Evolutionary conservation across 2,113 vertebrate genomes (phyloP).

Genomic region (Bothrops jararaca): DNA sequence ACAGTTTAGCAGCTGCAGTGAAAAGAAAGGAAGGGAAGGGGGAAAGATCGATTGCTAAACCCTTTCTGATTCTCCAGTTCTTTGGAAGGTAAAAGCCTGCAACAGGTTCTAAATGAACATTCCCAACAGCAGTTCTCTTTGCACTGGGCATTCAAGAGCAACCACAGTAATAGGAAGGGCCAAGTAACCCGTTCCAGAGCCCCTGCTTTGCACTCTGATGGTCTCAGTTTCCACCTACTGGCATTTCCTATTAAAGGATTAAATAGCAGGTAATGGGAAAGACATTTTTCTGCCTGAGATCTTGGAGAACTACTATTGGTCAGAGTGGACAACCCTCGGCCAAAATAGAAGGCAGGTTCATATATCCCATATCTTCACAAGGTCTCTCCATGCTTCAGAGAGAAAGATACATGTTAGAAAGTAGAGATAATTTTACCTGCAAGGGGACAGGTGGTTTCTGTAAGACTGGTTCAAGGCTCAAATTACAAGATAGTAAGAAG

Average conservation of each 20-base stretch:
- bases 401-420: neutral
- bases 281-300: neutral
- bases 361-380: neutral
- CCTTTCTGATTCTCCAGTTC: neutral
- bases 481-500: neutral
- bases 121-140: neutral
- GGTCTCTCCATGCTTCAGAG: neutral
- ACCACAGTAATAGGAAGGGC: neutral
- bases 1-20: conserved; percentile 15
- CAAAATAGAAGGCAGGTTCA: neutral
- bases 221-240: neutral
- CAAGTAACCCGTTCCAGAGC: neutral
- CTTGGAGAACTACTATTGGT: neutral
- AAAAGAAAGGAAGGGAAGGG: neutral
- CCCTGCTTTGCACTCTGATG: neutral
- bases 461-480: neutral
- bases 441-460: neutral
- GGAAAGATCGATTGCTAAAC: neutral
- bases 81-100: neutral
- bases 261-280: neutral
- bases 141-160: neutral
- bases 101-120: neutral
- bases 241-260: neutral
- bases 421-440: neutral
- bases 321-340: neutral